Base-by-base conservation (phyloP, 92 coral and sea anemone species). In the Heteractis magnifica region DNA sequence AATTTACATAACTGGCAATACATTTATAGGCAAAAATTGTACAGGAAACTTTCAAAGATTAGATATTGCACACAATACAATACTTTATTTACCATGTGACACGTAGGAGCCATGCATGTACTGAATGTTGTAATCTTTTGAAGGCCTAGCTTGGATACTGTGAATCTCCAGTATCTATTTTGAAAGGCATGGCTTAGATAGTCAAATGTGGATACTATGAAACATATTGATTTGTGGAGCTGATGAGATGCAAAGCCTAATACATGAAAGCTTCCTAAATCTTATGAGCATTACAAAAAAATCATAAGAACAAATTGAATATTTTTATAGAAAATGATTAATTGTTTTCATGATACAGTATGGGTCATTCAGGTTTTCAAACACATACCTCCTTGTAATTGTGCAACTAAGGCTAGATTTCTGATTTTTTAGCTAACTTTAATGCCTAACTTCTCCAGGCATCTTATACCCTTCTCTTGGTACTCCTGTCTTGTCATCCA, bases 401-500 rank as follows among this genome's bases (percentile, higher is more conserved):
- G 51, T 41, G 51, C 21, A 34, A 78, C 71, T 6, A 26, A 59
- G 62, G 59, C 65, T 14, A 18, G 19, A 12, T 0, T 77, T 75
- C 9, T 50, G 13, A 23, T 72, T 75, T 4, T 51, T 90, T 87
- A 93, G 87, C 94, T 87, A 72, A 91, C 94, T 84, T 91, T 91
- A 48, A 95, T 91, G 65, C 98, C 98, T 56, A 95, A 88, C 82
- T 95, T 95, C 81, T 95, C 98, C 90, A 95, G 84, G 84, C 96
- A 95, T 84, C 88, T 94, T 13, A 94, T 79, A 52, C 98, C 98
- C 75, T 95, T 95, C 76, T 95, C 98, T 90, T 90, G 83, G 82
- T 95, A 95, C 76, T 95, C 98, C 53, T 92, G 87, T 55, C 94
- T 77, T 60, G 98, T 95, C 93, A 95, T 91, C 98, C 98, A 95